Conservation (phyloP, 2,888 invertebrate genomes). For the Apamea epomidion region DNA sequence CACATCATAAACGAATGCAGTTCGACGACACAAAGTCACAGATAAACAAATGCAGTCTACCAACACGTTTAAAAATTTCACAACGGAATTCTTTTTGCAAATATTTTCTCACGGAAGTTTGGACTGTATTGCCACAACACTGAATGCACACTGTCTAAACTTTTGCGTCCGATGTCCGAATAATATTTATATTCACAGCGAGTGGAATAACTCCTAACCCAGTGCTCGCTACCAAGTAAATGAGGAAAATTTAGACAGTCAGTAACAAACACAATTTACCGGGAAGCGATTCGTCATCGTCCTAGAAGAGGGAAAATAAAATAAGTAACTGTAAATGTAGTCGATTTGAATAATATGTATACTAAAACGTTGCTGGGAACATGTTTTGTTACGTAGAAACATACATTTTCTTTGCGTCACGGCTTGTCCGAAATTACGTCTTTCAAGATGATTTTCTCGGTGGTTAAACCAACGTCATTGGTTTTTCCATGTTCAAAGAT, state of each 20-base stretch:
- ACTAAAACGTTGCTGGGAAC: neutral
- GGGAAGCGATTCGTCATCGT: conserved; percentile 54
- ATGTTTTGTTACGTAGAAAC: conserved; percentile 6
- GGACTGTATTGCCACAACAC: conserved; percentile 20
- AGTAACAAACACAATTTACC: conserved; percentile 41
- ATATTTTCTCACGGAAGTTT: neutral
- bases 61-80: neutral
- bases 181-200: conserved; percentile 31
- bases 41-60: conserved; percentile 3
- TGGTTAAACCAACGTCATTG: conserved; percentile 1
- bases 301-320: conserved; percentile 28
- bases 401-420: conserved; percentile 13
- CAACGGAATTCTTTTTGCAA: neutral
- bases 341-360: conserved; percentile 21
- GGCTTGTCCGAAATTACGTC: neutral
- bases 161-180: conserved; percentile 6
- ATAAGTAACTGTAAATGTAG: conserved; percentile 20
- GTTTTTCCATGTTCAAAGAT: conserved; percentile 6
- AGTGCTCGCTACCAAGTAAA: conserved; percentile 15
- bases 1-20: conserved; percentile 20
- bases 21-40: conserved; percentile 19
- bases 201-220: neutral
- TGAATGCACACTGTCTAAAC: conserved; percentile 21
- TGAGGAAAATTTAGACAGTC: conserved; percentile 56
- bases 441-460: neutral